Conservation (phyloP, 2,797 vertebrate genomes). For the Scyliorhinus canicula region DNA sequence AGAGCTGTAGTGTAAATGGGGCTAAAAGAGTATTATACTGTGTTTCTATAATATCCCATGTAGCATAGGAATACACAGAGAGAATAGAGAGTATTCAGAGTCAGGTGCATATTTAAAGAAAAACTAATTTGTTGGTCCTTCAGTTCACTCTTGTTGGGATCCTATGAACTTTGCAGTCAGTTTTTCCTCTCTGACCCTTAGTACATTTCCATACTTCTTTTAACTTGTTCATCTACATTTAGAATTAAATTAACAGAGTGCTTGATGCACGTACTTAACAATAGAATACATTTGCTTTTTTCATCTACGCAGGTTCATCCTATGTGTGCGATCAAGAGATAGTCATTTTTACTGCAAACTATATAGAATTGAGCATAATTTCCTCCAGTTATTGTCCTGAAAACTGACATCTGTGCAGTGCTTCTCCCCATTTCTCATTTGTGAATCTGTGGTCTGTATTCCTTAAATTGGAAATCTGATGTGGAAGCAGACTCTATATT, state of each 20-base stretch:
- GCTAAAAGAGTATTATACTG: background rate
- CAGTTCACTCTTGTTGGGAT: background rate
- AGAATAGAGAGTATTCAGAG: background rate
- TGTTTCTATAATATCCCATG: background rate
- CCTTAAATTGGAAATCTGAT: background rate
- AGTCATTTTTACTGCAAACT: background rate
- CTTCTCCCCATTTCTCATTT: background rate
- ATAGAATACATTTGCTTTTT: background rate
- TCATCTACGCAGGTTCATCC: background rate
- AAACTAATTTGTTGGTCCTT: background rate
- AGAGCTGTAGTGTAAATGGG: background rate
- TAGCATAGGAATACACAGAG: background rate
- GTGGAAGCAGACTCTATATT: background rate
- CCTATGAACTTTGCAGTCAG: background rate
- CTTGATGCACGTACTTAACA: background rate
- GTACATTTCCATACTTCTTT: background rate
- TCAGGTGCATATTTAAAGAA: background rate
- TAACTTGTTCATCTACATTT: background rate
- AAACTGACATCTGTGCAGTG: background rate
- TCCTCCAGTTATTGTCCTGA: background rate
- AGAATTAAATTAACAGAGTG: background rate
- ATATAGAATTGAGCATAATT: background rate
- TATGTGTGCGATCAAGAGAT: background rate
- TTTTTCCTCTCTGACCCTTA: background rate
- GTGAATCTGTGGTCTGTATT: background rate